These are phyloP conservation scores for Channa maculata DNA, from an alignment of 2,113 vertebrate species.

Conservation along the genomic window DNA sequence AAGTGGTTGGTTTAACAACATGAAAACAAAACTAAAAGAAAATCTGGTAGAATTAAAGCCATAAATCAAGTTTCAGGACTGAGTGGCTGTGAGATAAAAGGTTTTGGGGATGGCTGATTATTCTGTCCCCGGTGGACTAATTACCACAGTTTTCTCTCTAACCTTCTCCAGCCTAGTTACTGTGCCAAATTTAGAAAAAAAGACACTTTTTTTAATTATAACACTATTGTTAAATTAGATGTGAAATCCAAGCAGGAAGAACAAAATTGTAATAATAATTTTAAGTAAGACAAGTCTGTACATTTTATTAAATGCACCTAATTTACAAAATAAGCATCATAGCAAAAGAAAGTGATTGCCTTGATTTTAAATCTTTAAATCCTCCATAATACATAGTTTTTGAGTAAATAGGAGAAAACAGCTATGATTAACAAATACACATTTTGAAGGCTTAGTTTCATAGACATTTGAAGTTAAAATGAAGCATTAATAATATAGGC, in stretches of 20 bases:
- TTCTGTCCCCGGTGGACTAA: slow-evolving; percentile 77
- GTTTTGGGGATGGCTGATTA: slow-evolving; percentile 70
- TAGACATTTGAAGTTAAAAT: slow-evolving; percentile 57
- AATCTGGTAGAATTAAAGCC: slow-evolving; percentile 48
- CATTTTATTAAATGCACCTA: background rate
- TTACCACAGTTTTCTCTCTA: slow-evolving; percentile 75
- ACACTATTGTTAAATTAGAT: slow-evolving; percentile 54
- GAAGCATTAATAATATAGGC: slow-evolving; percentile 66
- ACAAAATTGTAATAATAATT: background rate
- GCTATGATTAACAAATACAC: slow-evolving; percentile 69
- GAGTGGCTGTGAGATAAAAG: slow-evolving; percentile 71
- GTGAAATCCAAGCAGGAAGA: slow-evolving; percentile 11
- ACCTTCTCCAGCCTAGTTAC: slow-evolving; percentile 72
- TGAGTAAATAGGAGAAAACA: slow-evolving; percentile 76
- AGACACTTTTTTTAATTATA: slow-evolving; percentile 48
- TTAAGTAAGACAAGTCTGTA: background rate
- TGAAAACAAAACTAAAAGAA: slow-evolving; percentile 50
- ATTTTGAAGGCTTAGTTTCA: slow-evolving; percentile 57
- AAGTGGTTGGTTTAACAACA: slow-evolving; percentile 53
- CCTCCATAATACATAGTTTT: slow-evolving; percentile 68
- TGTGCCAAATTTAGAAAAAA: slow-evolving; percentile 65
- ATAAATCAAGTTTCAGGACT: slow-evolving; percentile 60
- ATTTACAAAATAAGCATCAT: background rate
- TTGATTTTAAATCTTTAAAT: slow-evolving; percentile 73
- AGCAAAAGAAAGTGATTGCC: slow-evolving; percentile 55